These are phyloP conservation scores for Dreissena polymorpha DNA, from an alignment of 1,140 invertebrate genomes.

Conservation along the genomic window DNA sequence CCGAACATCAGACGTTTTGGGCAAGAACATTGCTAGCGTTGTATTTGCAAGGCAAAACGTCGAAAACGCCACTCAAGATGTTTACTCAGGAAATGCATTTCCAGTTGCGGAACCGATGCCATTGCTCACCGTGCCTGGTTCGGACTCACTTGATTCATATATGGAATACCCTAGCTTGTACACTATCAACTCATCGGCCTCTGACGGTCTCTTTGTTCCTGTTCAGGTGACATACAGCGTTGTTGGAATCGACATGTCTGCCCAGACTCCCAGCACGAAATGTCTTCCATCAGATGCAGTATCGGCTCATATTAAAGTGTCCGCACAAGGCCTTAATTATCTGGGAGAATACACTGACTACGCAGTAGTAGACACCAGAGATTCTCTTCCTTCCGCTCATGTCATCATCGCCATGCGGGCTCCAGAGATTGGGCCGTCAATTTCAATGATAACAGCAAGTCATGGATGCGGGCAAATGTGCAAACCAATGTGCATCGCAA, in stretches of 20 bases:
- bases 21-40: background rate
- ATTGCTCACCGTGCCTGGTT: background rate
- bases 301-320: background rate
- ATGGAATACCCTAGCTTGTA: background rate
- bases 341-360: slow-evolving; percentile 26
- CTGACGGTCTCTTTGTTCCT: slow-evolving; percentile 23
- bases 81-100: background rate
- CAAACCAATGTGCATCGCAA: background rate
- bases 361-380: background rate
- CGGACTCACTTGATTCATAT: background rate
- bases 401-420: slow-evolving; percentile 4
- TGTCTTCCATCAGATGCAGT: slow-evolving; percentile 12
- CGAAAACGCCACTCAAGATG: no score
- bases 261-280: background rate
- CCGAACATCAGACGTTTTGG: background rate
- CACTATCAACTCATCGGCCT: background rate
- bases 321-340: slow-evolving; percentile 20
- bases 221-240: slow-evolving; percentile 1
- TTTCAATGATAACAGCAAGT: slow-evolving; percentile 2
- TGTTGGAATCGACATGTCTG: background rate
- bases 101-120: slow-evolving; percentile 7
- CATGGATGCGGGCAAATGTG: slow-evolving; percentile 32
- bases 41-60: no score
- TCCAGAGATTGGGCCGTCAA: background rate
- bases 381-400: slow-evolving; percentile 1